Percentiles rank a stretch among this genome's conserved stretches.
phyloP scores from a whole-genome alignment of 2,888 invertebrate genomes.

The Drosophila demipolita region DNA sequence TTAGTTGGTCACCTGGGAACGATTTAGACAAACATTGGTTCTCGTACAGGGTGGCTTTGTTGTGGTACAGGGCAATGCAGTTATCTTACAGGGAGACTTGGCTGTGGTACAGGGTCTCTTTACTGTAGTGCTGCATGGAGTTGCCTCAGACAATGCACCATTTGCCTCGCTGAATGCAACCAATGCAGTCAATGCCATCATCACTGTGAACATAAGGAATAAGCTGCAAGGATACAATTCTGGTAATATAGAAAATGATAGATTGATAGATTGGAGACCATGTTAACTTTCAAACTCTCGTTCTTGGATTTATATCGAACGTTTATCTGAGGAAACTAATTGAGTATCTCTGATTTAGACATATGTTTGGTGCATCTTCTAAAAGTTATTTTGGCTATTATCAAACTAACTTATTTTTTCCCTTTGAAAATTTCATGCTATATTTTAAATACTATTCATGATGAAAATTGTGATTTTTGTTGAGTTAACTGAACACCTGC shows the following conservation, averaged over 20 bases:
- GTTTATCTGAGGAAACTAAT: slow-evolving; percentile 37
- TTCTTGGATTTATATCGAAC: slow-evolving; percentile 16
- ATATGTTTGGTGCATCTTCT: slow-evolving; percentile 8
- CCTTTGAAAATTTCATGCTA: not conserved
- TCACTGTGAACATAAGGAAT: slow-evolving; percentile 35
- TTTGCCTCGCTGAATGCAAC: slow-evolving; percentile 21
- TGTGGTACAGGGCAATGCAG: not conserved
- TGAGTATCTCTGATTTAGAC: slow-evolving; percentile 20
- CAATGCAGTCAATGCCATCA: slow-evolving; percentile 38
- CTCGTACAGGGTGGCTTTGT: not conserved
- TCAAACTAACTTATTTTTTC: slow-evolving; percentile 26
- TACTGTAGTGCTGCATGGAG: not conserved
- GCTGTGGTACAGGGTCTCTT: slow-evolving; percentile 1
- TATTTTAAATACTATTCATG: not conserved
- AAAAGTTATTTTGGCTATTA: slow-evolving; percentile 26
- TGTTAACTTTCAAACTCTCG: slow-evolving; percentile 53
- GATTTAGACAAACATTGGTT: slow-evolving; percentile 27
- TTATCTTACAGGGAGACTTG: not conserved
- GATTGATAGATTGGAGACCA: not conserved
- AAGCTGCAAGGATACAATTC: slow-evolving; percentile 36
- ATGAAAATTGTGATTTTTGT: not conserved
- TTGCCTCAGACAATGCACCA: not conserved
- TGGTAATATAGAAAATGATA: not conserved
- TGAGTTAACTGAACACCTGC: not conserved
- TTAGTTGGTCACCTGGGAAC: slow-evolving; percentile 49